Evolutionary conservation across 2,113 vertebrate species (phyloP), one percentile per base, ranked within the genome.

Genomic region (Pampusana beccarii): DNA sequence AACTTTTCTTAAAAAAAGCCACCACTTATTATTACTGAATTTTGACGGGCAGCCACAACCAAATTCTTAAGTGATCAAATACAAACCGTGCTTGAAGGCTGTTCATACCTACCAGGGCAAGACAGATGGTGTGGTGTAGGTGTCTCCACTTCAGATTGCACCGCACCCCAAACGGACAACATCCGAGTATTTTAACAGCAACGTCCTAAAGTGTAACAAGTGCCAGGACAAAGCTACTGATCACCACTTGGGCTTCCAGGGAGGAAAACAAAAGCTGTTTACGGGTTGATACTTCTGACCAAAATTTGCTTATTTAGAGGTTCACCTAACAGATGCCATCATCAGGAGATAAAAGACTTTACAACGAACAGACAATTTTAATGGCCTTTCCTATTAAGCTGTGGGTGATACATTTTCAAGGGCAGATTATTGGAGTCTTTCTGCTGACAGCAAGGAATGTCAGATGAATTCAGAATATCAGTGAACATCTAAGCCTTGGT

Each of bases 371-470:
- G 86, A 83, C 53, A 61, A 58, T 75, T 94, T 90, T 75, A 95
- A 81, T 72, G 61, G 93, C 36, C 73, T 88, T 92, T 92, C 70
- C 48, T 73, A 74, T 95, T 87, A 93, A 91, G 86, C 72, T 93
- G 64, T 48, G 56, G 89, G 72, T 87, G 54, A 91, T 82, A 40
- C 64, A 94, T 81, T 88, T 84, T 61, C 60, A 75, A 86, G 80
- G 83, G 73, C 61, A 91, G 86, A 75, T 84, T 89, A 91, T 10
- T 78, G 80, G 83, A 85, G 44, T 29, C 61, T 46, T 88, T 86
- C 77, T 89, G 90, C 92, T 95, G 86, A 86, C 92, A 90, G 69
- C 64, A 86, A 86, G 57, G 66, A 88, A 81, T 19, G 40, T 54
- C 66, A 79, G 82, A 92, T 78, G 31, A 96, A 95, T 92, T 94